Evolutionary conservation across 2,888 invertebrate species (phyloP), one percentile per base, ranked within the genome.

Genomic region (Rhingia rostrata): DNA sequence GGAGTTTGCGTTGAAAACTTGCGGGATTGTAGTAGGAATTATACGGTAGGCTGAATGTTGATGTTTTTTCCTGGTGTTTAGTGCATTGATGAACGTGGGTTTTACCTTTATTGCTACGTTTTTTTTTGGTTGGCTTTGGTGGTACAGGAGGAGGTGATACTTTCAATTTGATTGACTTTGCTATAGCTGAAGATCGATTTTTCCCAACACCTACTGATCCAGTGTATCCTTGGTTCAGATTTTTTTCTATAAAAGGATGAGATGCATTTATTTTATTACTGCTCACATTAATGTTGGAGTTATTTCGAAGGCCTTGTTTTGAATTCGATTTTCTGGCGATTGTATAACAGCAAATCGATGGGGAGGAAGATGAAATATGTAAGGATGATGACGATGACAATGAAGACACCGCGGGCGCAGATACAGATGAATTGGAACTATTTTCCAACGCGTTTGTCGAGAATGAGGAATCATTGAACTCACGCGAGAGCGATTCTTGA

Each of bases 311-410:
- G 35, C 67, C 67, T 73, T 66, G 73, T 56, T 80, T 84, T 58
- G 81, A 86, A 35, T 80, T 77, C n/a, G 63, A 37, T 69, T 84
- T 86, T 51, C 85, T 86, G 45, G 77, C 89, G 88, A 89, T 88
- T 88, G 89, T 89, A 89, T 90, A 90, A 88, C 90, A 90, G 88
- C 90, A 90, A 88, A 89, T 88, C 84, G 88, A 88, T 85, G 90
- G 89, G 82, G 90, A 89, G 30, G 67, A 60, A 63, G 70, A 74
- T 47, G 67, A 64, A 30, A 70, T 72, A 49, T 74, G 53, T 37
- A 67, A 35, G 47, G 77, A 70, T 1, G 74, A 72, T 54, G 58
- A 69, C 7, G 75, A 75, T 22, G 54, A 67, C 69, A 66, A 12
- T 58, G 66, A 43, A 39, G 67, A 63, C 41, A 66, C 72, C 41